Conservation (phyloP, 2,888 invertebrate genomes). For the Campoplex capitator region DNA sequence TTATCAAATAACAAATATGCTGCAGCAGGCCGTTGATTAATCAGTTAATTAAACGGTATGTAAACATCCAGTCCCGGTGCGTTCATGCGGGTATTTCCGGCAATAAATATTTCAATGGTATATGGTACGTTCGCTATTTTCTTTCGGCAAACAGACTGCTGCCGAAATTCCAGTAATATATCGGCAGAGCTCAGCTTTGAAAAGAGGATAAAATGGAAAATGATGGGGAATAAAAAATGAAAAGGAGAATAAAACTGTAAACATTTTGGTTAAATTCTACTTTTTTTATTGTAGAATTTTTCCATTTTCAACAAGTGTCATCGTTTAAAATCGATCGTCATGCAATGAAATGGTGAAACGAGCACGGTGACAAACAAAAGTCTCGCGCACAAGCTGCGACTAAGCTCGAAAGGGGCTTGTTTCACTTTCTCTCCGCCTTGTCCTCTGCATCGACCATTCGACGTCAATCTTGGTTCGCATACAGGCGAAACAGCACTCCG, state of each 20-base stretch:
- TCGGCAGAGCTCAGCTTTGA: background rate
- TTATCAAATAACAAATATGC: background rate
- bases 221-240: background rate
- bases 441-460: slow-evolving; percentile 40
- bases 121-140: slow-evolving; percentile 37
- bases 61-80: slow-evolving; percentile 33
- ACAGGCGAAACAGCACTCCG: slow-evolving; percentile 28
- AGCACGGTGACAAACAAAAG: slow-evolving; percentile 72
- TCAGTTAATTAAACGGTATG: slow-evolving; percentile 54
- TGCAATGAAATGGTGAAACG: slow-evolving; percentile 74
- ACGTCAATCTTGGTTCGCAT: slow-evolving; percentile 64
- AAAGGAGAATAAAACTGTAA: background rate
- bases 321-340: slow-evolving; percentile 65
- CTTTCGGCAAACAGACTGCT: slow-evolving; percentile 31
- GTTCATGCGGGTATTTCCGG: slow-evolving; percentile 1
- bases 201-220: background rate
- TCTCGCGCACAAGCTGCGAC: slow-evolving; percentile 2
- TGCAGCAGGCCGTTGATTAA: slow-evolving; percentile 50
- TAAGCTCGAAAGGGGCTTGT: slow-evolving; percentile 3
- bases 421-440: slow-evolving; percentile 22
- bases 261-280: background rate
- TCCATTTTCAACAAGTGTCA: background rate
- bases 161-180: slow-evolving; percentile 8
- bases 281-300: background rate
- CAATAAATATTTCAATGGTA: slow-evolving; percentile 15